Evolutionary conservation across 2,888 invertebrate species (phyloP).

Genomic region (Sinohyriopsis cumingii): DNA sequence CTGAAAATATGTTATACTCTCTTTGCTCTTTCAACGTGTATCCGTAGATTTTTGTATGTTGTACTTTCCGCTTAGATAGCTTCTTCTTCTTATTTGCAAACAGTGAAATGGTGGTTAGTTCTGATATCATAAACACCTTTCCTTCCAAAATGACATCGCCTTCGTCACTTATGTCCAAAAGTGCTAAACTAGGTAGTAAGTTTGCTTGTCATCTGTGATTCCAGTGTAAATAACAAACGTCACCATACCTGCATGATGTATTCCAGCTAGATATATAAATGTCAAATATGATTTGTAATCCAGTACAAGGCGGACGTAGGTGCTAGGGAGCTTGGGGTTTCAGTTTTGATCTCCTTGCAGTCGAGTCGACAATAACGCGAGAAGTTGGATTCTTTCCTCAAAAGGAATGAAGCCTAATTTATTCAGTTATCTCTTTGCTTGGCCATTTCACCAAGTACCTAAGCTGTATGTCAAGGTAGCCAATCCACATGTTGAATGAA

Average conservation of each 20-base stretch:
- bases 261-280: constrained; percentile 21
- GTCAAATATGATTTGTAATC: constrained; percentile 32
- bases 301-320: constrained; percentile 28
- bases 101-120: too few relatives aligned
- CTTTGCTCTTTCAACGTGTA: too few relatives aligned
- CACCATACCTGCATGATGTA: constrained; percentile 22
- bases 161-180: too few relatives aligned
- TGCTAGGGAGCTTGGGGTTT: constrained; percentile 21
- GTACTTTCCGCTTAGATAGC: too few relatives aligned
- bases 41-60: too few relatives aligned
- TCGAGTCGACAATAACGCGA: constrained; percentile 29
- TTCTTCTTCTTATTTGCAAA: too few relatives aligned
- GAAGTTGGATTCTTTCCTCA: constrained; percentile 17
- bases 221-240: constrained; percentile 25
- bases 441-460: constrained; percentile 23
- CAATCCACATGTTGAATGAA: constrained; percentile 25
- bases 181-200: too few relatives aligned
- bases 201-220: too few relatives aligned
- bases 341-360: constrained; percentile 27
- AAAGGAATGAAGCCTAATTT: constrained; percentile 20
- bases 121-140: too few relatives aligned
- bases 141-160: too few relatives aligned
- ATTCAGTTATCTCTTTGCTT: not conserved
- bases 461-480: constrained; percentile 20
- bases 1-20: too few relatives aligned